These are phyloP conservation scores for Meta bourneti DNA, from an alignment of 2,888 invertebrate genomes.

Conservation along the genomic window DNA sequence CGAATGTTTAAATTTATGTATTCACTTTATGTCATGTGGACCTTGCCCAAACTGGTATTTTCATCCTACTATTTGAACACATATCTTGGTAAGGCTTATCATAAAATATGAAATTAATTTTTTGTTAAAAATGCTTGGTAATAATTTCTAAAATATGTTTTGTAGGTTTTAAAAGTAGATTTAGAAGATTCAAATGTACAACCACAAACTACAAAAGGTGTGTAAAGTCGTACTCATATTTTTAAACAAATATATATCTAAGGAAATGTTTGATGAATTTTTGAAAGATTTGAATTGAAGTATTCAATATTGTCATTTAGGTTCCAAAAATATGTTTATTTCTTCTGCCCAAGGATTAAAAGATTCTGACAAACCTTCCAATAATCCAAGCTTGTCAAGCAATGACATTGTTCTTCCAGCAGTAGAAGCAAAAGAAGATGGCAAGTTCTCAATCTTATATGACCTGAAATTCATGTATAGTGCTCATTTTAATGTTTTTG, in stretches of 20 bases:
- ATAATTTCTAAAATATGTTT: neutral
- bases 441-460: slow-evolving; percentile 76
- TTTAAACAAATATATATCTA: neutral
- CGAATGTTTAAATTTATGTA: too few species aligned
- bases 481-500: too few species aligned
- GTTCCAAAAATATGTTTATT: slow-evolving; percentile 1
- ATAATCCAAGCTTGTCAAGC: neutral
- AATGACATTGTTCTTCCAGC: slow-evolving; percentile 36
- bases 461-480: neutral
- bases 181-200: neutral
- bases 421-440: slow-evolving; percentile 79
- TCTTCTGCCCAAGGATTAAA: neutral
- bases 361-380: slow-evolving; percentile 12
- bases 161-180: slow-evolving; percentile 44
- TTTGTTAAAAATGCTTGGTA: too few species aligned
- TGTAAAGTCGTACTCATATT: neutral
- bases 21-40: too few species aligned
- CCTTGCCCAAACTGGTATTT: too few species aligned
- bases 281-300: neutral
- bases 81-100: too few species aligned
- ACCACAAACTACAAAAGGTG: slow-evolving; percentile 6
- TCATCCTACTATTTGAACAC: too few species aligned
- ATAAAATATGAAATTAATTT: too few species aligned
- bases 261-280: neutral
- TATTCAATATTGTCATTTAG: neutral